Conservation (phyloP, 2,888 invertebrate species). For the Netelia fuscicornis region DNA sequence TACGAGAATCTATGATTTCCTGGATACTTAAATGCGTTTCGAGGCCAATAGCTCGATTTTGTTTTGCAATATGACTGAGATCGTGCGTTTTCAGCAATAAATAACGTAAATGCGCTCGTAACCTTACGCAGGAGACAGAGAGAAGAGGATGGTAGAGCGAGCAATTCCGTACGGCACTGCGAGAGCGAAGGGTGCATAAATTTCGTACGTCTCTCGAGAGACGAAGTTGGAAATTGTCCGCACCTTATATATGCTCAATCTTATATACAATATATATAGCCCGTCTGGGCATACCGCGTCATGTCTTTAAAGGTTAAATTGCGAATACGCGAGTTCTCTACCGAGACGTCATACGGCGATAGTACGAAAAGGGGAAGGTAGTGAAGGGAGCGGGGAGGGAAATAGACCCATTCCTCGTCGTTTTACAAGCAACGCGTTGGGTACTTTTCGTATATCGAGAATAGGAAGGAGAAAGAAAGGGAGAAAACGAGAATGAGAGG, state of each 20-base stretch:
- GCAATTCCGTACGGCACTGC: conserved; percentile 44
- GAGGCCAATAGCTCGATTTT: conserved; percentile 2
- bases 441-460: conserved; percentile 65
- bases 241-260: conserved; percentile 44
- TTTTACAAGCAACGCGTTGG: conserved; percentile 45
- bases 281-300: conserved; percentile 1
- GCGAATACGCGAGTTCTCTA: conserved; percentile 42
- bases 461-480: conserved; percentile 44
- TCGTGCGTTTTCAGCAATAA: conserved; percentile 18
- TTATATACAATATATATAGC: conserved; percentile 3
- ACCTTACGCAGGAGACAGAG: conserved; percentile 27
- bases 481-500: conserved; percentile 34
- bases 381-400: conserved; percentile 4
- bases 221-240: conserved; percentile 47
- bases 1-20: conserved; percentile 12
- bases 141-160: not conserved
- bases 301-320: conserved; percentile 55
- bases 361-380: conserved; percentile 46
- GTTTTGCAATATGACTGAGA: conserved; percentile 25
- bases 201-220: conserved; percentile 33
- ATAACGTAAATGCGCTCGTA: conserved; percentile 38
- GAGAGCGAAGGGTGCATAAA: conserved; percentile 64
- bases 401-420: conserved; percentile 39
- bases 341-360: conserved; percentile 35
- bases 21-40: not conserved